A percentile compares a stretch with the other conserved stretches of the same genome.
These are phyloP conservation scores for Chrysotoxum bicinctum DNA, from an alignment of 2,888 invertebrate species.

Conservation along the genomic window DNA sequence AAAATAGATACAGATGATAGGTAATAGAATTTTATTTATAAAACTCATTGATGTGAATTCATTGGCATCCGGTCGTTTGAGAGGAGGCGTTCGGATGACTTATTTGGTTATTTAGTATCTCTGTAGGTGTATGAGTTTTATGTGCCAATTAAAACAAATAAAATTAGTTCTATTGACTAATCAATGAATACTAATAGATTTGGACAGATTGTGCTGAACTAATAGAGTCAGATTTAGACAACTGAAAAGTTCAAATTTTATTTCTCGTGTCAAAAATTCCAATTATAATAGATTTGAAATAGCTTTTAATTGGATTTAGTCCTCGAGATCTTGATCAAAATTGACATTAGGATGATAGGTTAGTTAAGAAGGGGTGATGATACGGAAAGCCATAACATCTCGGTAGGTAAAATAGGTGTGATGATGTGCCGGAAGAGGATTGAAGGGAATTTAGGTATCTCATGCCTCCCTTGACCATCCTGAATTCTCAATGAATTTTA, in stretches of 20 bases:
- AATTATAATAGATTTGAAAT: too few species aligned
- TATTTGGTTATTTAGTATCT: conserved; percentile 38
- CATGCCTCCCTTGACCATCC: too few species aligned
- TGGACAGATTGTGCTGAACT: not conserved
- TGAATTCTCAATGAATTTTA: too few species aligned
- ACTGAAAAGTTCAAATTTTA: not conserved
- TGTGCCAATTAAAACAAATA: conserved; percentile 47
- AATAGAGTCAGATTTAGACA: not conserved
- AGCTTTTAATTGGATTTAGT: too few species aligned
- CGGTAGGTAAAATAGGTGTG: too few species aligned
- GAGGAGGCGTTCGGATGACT: conserved; percentile 51
- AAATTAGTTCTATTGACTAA: conserved; percentile 55
- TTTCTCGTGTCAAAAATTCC: too few species aligned
- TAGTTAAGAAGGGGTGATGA: too few species aligned
- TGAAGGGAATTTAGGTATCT: too few species aligned
- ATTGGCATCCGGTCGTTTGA: conserved; percentile 55
- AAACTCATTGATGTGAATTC: conserved; percentile 54
- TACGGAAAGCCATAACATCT: too few species aligned
- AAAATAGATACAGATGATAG: conserved; percentile 25
- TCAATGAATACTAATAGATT: conserved; percentile 17
- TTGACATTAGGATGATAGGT: too few species aligned
- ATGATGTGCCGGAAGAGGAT: too few species aligned
- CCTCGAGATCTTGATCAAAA: too few species aligned
- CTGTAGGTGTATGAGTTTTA: not conserved
- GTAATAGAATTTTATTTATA: conserved; percentile 41